Evolutionary conservation across 2,113 vertebrate species (phyloP).

Genomic region (Malaclemys terrapin): DNA sequence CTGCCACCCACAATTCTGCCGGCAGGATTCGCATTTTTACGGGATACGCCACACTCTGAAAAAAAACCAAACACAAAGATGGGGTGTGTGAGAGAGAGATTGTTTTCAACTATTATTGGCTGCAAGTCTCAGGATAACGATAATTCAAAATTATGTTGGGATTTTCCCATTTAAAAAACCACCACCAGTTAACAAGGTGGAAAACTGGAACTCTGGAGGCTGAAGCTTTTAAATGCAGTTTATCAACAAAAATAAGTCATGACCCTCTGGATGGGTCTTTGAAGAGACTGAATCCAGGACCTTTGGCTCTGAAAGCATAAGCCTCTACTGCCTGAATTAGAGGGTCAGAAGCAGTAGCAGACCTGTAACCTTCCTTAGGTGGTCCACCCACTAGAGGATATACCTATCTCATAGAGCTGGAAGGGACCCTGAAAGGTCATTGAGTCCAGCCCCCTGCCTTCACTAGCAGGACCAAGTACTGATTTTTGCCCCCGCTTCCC

Average conservation of each 20-base stretch:
- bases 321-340: not conserved
- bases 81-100: not conserved
- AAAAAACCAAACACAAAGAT: not conserved
- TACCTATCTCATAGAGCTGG: too few relatives aligned
- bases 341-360: not conserved
- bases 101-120: not conserved
- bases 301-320: not conserved
- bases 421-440: too few relatives aligned
- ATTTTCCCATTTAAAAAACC: not conserved
- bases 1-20: constrained; percentile 91
- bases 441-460: too few relatives aligned
- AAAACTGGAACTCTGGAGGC: not conserved
- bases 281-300: not conserved
- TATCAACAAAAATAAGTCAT: not conserved
- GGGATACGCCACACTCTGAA: constrained; percentile 85
- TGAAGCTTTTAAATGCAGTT: not conserved
- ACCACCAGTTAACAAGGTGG: not conserved
- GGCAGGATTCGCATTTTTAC: not conserved
- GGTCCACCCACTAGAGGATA: not conserved
- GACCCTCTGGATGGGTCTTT: not conserved
- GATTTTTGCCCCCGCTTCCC: too few relatives aligned
- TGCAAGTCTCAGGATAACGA: not conserved
- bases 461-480: too few relatives aligned
- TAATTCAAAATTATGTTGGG: not conserved
- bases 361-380: not conserved